Evolutionary conservation across 2,797 vertebrate species (phyloP).

Genomic region (Sebastes taczanowskii): DNA sequence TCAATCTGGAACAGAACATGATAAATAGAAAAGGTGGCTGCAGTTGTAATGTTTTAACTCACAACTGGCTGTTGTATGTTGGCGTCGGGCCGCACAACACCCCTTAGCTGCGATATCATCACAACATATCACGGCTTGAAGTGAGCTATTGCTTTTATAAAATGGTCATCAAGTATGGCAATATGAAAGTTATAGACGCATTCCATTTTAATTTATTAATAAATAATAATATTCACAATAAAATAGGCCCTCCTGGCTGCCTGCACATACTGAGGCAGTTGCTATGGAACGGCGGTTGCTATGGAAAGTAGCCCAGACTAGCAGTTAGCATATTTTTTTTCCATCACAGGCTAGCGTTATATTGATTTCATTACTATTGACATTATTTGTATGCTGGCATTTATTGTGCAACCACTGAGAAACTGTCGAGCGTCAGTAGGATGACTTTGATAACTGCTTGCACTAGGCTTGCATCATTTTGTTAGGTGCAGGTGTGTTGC

Average conservation of each 20-base stretch:
- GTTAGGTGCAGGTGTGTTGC: too few species aligned
- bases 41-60: neutral
- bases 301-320: neutral
- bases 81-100: neutral
- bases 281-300: neutral
- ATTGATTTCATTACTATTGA: neutral
- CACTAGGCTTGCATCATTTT: too few species aligned
- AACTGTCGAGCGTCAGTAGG: too few species aligned
- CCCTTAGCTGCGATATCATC: neutral
- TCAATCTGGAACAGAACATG: slow-evolving; percentile 24
- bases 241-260: neutral
- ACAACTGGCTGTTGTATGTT: neutral
- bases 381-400: too few species aligned
- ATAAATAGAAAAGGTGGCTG: neutral
- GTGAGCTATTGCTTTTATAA: neutral
- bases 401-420: too few species aligned
- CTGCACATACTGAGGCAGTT: neutral
- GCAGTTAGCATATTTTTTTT: neutral
- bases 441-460: too few species aligned
- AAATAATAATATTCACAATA: neutral
- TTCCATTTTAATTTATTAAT: neutral
- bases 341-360: neutral
- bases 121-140: neutral
- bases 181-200: neutral
- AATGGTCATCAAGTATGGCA: neutral